Conservation (phyloP, 2,888 invertebrate genomes). For the Odontocerum albicorne region DNA sequence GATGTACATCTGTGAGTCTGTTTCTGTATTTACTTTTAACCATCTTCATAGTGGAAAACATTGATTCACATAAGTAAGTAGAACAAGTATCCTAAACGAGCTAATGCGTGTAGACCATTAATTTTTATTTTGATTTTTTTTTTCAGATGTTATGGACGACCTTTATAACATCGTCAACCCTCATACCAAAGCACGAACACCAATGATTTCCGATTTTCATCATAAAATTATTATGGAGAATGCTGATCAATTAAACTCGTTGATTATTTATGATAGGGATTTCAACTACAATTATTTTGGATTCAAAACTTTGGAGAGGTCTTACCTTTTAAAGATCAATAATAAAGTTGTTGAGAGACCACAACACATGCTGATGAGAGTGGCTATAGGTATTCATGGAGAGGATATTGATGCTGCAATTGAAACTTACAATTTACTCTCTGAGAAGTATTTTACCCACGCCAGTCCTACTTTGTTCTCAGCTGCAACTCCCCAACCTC, state of each 20-base stretch:
- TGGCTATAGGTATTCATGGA: constrained; percentile 94
- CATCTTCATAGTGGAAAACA: too few species aligned
- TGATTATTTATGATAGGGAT: constrained; percentile 96
- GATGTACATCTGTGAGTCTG: too few species aligned
- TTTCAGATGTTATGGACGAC: constrained; percentile 87
- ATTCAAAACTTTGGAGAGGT: constrained; percentile 96
- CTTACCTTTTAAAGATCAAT: constrained; percentile 90
- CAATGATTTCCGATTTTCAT: constrained; percentile 86
- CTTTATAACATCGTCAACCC: constrained; percentile 77
- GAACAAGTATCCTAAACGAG: too few species aligned
- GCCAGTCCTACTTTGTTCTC: constrained; percentile 97
- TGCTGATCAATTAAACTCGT: constrained; percentile 88
- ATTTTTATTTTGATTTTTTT: constrained; percentile 11
- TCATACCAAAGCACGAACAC: constrained; percentile 68
- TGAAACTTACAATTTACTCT: constrained; percentile 93
- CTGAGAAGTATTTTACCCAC: constrained; percentile 96
- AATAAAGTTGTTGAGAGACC: constrained; percentile 94
- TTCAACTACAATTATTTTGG: constrained; percentile 98
- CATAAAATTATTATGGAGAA: constrained; percentile 81
- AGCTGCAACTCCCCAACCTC: constrained; percentile 88
- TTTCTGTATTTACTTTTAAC: too few species aligned
- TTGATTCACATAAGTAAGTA: too few species aligned
- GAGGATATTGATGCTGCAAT: constrained; percentile 91
- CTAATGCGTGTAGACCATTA: too few species aligned
- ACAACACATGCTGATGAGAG: constrained; percentile 98